phyloP scores from a whole-genome alignment of 2,113 vertebrate species.

The Cyrtonyx montezumae region DNA sequence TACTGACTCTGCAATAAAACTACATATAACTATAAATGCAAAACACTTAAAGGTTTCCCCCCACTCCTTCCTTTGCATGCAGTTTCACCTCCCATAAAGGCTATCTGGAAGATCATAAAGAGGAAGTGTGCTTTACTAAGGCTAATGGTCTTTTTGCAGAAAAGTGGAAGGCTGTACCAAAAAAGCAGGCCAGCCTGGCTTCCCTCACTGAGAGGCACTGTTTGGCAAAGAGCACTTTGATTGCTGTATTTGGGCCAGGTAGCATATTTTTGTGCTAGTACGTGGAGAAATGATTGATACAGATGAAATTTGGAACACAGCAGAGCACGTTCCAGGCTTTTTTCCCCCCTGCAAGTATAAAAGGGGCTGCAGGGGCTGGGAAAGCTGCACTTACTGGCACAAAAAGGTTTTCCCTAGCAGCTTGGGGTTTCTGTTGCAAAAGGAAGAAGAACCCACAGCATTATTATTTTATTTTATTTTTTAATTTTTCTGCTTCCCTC shows the following conservation, averaged over 20 bases:
- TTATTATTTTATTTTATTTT: neutral
- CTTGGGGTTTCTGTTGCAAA: neutral
- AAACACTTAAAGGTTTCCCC: constrained; percentile 19
- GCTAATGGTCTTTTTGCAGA: neutral
- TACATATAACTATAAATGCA: constrained; percentile 23
- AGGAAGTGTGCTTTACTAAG: neutral
- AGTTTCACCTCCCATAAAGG: constrained; percentile 16
- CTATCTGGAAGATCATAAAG: neutral
- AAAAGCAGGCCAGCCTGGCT: neutral
- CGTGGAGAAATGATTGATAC: constrained; percentile 14
- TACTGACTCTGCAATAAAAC: constrained; percentile 72
- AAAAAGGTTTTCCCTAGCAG: neutral
- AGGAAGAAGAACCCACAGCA: neutral
- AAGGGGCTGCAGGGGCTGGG: neutral
- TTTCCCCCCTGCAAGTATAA: accelerated
- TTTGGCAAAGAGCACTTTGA: constrained; percentile 11
- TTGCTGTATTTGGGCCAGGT: constrained; percentile 34
- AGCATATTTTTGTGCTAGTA: constrained; percentile 4
- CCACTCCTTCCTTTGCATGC: neutral
- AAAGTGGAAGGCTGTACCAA: neutral
- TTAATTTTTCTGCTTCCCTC: neutral
- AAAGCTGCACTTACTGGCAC: neutral
- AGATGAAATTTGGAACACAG: neutral
- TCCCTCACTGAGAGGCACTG: neutral
- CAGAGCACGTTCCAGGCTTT: neutral